Percentiles rank a stretch among this genome's conserved stretches.
Evolutionary conservation across 2,113 vertebrate genomes (phyloP).

Genomic region (Gallinago jamesoni): DNA sequence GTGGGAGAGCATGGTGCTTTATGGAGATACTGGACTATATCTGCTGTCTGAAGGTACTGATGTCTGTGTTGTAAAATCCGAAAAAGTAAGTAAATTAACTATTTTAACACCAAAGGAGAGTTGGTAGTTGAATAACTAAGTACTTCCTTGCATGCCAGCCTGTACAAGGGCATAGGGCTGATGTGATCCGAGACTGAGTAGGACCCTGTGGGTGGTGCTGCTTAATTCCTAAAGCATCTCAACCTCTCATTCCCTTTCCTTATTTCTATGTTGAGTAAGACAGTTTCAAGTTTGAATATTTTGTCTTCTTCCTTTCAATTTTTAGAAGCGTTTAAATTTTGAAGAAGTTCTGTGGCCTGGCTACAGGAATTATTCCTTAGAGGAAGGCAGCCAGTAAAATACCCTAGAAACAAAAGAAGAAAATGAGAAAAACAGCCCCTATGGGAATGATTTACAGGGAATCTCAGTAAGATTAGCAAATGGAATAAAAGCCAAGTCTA

Average conservation of each 20-base stretch:
- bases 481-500: neutral
- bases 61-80: neutral
- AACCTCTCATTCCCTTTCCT: neutral
- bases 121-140: neutral
- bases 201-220: neutral
- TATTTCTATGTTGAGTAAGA: neutral
- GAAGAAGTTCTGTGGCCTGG: neutral
- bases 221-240: neutral
- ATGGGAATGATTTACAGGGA: constrained; percentile 24
- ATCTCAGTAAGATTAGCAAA: constrained; percentile 1
- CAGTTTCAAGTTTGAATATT: neutral
- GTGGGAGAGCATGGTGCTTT: neutral
- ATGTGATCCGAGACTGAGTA: neutral
- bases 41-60: neutral
- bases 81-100: neutral
- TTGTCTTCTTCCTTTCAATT: neutral
- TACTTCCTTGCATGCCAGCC: neutral
- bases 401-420: constrained; percentile 12
- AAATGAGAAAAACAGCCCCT: constrained; percentile 21
- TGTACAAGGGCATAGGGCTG: neutral
- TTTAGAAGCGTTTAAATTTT: neutral
- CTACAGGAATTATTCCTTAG: neutral
- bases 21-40: neutral
- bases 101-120: neutral
- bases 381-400: constrained; percentile 18